A percentile compares a stretch with the other conserved stretches of the same genome.
Evolutionary conservation across 2,797 vertebrate species (phyloP).

Genomic region (Falco columbarius): DNA sequence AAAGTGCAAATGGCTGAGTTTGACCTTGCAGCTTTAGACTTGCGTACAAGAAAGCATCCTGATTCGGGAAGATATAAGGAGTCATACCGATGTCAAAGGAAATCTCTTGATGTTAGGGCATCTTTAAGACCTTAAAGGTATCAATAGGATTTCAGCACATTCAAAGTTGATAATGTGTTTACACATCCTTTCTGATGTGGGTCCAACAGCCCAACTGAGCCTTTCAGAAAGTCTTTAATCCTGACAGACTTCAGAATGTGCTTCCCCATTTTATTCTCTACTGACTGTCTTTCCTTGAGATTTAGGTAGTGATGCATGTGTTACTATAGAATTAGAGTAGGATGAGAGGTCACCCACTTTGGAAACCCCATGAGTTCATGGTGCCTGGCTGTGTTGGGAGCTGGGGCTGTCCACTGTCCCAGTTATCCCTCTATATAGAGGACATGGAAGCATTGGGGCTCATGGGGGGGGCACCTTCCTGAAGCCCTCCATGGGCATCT

Average conservation of each 20-base stretch:
- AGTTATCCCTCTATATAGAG: background rate
- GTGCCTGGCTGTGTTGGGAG: background rate
- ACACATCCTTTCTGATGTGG: background rate
- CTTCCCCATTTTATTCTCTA: background rate
- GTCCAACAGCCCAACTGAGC: background rate
- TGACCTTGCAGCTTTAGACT: background rate
- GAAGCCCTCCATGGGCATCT: background rate
- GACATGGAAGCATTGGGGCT: rapidly evolving
- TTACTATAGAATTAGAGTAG: background rate
- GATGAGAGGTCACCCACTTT: background rate
- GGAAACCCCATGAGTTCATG: background rate
- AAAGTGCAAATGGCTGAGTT: background rate
- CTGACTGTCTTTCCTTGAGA: background rate
- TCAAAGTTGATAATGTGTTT: background rate
- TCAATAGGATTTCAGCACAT: background rate
- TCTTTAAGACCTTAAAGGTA: background rate
- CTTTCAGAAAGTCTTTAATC: background rate
- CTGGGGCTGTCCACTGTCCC: background rate
- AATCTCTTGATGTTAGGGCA: background rate
- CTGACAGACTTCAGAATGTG: background rate
- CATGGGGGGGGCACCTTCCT: rapidly evolving
- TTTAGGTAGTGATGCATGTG: background rate
- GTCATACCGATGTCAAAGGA: background rate
- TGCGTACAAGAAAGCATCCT: background rate
- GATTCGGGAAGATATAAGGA: background rate